These are phyloP conservation scores for Spheniscus humboldti DNA, from an alignment of 2,797 vertebrate genomes.

Conservation along the genomic window DNA sequence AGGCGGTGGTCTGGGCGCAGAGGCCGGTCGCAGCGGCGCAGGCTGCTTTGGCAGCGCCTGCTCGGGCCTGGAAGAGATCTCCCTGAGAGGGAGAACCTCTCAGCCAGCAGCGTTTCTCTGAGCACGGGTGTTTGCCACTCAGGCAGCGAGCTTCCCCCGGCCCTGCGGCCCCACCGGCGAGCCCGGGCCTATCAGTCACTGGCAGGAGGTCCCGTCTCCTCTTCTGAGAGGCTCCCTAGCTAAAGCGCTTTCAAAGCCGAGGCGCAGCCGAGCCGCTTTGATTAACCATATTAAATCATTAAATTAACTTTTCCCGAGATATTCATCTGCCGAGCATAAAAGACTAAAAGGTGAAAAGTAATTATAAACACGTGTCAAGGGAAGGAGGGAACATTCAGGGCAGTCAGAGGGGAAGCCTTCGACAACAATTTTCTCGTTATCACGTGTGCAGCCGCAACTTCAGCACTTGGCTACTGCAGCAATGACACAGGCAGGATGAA, in stretches of 20 bases:
- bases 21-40: accelerated
- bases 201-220: background rate
- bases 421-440: background rate
- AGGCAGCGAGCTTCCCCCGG: background rate
- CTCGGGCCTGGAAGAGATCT: background rate
- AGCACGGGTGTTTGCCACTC: background rate
- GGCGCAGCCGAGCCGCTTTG: background rate
- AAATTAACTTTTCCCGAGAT: constrained; percentile 40
- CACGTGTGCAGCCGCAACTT: background rate
- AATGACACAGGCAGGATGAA: background rate
- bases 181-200: background rate
- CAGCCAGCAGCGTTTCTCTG: background rate
- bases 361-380: background rate
- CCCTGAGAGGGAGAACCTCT: background rate
- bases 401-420: background rate
- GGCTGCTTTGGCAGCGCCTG: background rate
- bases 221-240: background rate
- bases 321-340: background rate
- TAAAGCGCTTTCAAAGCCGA: background rate
- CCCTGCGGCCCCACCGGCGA: accelerated
- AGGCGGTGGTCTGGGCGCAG: accelerated
- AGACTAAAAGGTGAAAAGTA: constrained; percentile 42
- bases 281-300: constrained; percentile 33
- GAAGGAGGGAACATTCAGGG: background rate
- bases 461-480: background rate